Evolutionary conservation across 1,140 invertebrate species (phyloP).

Genomic region (Brachionus asplanchnoidis): DNA sequence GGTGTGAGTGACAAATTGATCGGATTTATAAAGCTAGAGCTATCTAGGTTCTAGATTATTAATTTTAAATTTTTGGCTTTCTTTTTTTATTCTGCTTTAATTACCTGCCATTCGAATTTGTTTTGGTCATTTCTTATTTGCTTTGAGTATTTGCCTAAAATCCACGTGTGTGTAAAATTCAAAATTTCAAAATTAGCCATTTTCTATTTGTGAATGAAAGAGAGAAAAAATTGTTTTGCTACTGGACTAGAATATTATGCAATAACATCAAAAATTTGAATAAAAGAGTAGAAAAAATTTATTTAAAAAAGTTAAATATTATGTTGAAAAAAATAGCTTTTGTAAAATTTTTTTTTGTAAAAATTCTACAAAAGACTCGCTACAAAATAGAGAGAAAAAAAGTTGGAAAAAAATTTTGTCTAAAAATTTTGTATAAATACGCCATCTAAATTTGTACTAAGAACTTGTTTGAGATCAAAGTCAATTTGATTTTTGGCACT

Average conservation of each 20-base stretch:
- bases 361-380: background rate
- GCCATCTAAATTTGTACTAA: background rate
- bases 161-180: conserved; percentile 11
- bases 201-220: background rate
- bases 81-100: background rate
- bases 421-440: background rate
- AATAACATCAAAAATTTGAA: background rate
- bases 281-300: background rate
- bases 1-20: background rate
- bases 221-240: background rate
- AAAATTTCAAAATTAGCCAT: conserved; percentile 35
- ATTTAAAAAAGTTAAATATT: background rate
- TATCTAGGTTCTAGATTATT: background rate
- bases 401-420: background rate
- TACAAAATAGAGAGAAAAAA: background rate
- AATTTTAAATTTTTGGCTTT: background rate
- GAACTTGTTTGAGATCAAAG: background rate
- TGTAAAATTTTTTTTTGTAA: background rate
- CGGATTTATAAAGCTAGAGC: background rate
- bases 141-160: background rate
- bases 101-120: background rate
- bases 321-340: background rate
- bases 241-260: background rate
- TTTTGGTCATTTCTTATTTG: background rate
- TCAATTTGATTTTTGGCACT: background rate